Conservation (phyloP, 2,797 vertebrate genomes). For the Sebastes hubbsi region DNA sequence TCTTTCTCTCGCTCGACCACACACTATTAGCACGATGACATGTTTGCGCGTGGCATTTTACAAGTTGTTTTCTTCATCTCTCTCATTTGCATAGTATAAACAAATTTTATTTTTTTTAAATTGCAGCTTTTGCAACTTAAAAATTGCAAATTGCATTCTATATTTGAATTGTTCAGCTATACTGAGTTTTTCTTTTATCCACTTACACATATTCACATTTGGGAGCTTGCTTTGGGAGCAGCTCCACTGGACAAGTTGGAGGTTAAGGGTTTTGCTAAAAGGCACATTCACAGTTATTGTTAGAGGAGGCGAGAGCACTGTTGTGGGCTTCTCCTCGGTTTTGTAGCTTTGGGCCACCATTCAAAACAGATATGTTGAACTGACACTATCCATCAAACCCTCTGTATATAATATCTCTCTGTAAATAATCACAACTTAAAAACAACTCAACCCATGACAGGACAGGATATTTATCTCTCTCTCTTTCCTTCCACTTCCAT, state of each 20-base stretch:
- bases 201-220: neutral
- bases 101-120: neutral
- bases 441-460: neutral
- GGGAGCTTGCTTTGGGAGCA: neutral
- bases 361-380: neutral
- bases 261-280: constrained; percentile 21
- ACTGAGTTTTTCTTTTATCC: neutral
- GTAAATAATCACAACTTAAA: neutral
- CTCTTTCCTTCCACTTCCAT: neutral
- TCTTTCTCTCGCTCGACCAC: neutral
- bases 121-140: neutral
- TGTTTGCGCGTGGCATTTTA: no score
- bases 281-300: constrained; percentile 13
- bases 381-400: neutral
- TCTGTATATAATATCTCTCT: neutral
- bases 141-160: neutral
- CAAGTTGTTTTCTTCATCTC: no score
- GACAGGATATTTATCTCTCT: neutral
- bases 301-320: neutral
- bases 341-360: neutral
- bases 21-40: neutral
- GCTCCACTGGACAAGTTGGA: neutral
- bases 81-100: neutral
- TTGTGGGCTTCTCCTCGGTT: neutral
- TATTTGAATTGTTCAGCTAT: neutral